Evolutionary conservation across 2,888 invertebrate genomes (phyloP).

Genomic region (Cataglyphis livida): DNA sequence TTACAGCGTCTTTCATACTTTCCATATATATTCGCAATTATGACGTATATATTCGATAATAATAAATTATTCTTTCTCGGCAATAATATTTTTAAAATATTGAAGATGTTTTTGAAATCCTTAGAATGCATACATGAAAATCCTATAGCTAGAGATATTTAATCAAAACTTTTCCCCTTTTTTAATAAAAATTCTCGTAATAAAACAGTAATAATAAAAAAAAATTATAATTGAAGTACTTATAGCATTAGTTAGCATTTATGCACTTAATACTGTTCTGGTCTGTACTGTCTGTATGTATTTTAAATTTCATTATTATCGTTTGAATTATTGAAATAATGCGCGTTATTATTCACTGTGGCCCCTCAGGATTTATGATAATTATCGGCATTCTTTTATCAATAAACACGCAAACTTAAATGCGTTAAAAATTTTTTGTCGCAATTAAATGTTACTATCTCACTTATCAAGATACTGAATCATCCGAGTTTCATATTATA

Average conservation of each 20-base stretch:
- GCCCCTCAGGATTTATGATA: slow-evolving; percentile 25
- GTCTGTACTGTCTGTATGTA: not conserved
- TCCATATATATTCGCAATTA: slow-evolving; percentile 18
- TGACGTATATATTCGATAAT: not conserved
- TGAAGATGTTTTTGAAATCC: not conserved
- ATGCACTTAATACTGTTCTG: not conserved
- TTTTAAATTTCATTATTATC: not conserved
- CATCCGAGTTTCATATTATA: slow-evolving; percentile 66
- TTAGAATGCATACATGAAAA: not conserved
- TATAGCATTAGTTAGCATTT: not conserved
- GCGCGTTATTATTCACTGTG: not conserved
- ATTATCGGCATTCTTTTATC: slow-evolving; percentile 49
- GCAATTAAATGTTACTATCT: slow-evolving; percentile 53
- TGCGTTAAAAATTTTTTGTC: slow-evolving; percentile 57
- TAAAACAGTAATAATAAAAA: not conserved
- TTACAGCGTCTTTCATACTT: slow-evolving; percentile 36
- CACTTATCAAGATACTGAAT: slow-evolving; percentile 71
- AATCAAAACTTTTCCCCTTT: not conserved
- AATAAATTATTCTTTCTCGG: not conserved
- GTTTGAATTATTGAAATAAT: not conserved
- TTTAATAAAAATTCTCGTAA: not conserved
- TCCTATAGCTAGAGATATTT: not conserved
- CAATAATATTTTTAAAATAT: not conserved
- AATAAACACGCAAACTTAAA: slow-evolving; percentile 62
- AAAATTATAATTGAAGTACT: not conserved